Evolutionary conservation across 1,140 invertebrate species (phyloP).

Genomic region (Drosophila ficusphila): DNA sequence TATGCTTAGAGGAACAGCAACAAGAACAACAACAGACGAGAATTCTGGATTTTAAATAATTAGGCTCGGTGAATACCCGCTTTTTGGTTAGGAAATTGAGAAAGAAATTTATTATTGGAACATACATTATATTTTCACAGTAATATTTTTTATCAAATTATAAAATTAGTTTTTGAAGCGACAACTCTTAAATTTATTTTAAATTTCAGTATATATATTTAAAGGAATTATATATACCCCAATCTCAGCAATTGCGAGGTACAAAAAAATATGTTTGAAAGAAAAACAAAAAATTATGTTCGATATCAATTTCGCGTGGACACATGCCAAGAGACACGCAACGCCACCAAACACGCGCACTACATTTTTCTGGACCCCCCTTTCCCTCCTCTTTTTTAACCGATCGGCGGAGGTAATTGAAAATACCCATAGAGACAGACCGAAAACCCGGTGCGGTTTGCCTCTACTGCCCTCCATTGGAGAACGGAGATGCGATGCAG

Average conservation of each 20-base stretch:
- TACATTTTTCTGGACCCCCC: conserved; percentile 47
- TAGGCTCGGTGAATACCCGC: not conserved
- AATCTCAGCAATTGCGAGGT: not conserved
- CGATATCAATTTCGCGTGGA: conserved; percentile 82
- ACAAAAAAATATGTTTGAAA: conserved; percentile 38
- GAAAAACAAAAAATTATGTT: conserved; percentile 70
- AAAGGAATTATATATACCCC: not conserved
- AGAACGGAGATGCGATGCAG: conserved; percentile 38
- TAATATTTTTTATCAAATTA: no score
- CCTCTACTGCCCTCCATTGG: conserved; percentile 52
- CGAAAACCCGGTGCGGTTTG: conserved; percentile 25
- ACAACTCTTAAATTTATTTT: no score
- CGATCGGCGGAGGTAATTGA: conserved; percentile 20
- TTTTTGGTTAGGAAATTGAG: no score
- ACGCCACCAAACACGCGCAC: conserved; percentile 80
- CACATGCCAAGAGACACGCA: conserved; percentile 80
- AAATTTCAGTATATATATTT: no score
- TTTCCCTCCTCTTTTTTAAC: not conserved
- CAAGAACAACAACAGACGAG: conserved; percentile 18
- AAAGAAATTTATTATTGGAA: no score
- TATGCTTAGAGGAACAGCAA: conserved; percentile 3
- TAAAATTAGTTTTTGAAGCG: no score
- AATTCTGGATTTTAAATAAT: not conserved
- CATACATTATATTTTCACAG: no score
- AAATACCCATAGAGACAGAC: conserved; percentile 24